Evolutionary conservation across 2,888 invertebrate genomes (phyloP), one percentile per base, ranked within the genome.

Genomic region (Rhynchonema sp.): DNA sequence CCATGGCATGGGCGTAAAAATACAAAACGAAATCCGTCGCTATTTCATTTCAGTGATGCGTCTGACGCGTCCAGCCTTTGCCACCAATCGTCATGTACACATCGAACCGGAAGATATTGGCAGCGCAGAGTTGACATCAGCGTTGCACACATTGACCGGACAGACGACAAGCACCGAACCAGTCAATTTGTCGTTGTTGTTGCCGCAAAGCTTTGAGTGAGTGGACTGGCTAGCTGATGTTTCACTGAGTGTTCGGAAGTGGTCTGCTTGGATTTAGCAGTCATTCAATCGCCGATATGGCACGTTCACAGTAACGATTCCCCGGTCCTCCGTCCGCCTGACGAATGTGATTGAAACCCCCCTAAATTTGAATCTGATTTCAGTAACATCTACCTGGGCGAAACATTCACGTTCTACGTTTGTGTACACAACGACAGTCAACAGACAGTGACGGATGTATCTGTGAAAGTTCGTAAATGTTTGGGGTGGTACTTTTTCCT

Each of bases 351-450:
- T n/a, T n/a, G n/a, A n/a, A n/a, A n/a, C n/a, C n/a, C n/a, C n/a
- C n/a, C 46, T 46, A 46, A 22, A 46, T 46, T n/a, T n/a, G n/a
- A n/a, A 52, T 20, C 53, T 26, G 30, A 55, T 1, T 56, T 58
- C 72, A 83, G 83, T 3, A 94, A 90, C 73, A 92, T 98, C 68
- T 96, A 94, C 74, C 79, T 98, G 55, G 98, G 92, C 25, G 96
- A 98, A 80, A 94, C 91, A 22, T 96, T 98, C 77, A 87, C 94
- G 1, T 91, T 94, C 74, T 94, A 92, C 73, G 84, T 98, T 62
- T 91, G 90, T 76, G 87, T 96, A 59, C 90, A 92, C 72, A 96
- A 96, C 78, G 90, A 92, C 75, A 89, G 90, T 56, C 82, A 82
- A 63, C 84, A 87, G 73, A 77, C 82, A 22, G 89, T 87, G 28